Evolutionary conservation across 53 echinoderm and acorn worm genomes (phyloP), one percentile per base, ranked within the genome.

Genomic region (Luidia sarsii): DNA sequence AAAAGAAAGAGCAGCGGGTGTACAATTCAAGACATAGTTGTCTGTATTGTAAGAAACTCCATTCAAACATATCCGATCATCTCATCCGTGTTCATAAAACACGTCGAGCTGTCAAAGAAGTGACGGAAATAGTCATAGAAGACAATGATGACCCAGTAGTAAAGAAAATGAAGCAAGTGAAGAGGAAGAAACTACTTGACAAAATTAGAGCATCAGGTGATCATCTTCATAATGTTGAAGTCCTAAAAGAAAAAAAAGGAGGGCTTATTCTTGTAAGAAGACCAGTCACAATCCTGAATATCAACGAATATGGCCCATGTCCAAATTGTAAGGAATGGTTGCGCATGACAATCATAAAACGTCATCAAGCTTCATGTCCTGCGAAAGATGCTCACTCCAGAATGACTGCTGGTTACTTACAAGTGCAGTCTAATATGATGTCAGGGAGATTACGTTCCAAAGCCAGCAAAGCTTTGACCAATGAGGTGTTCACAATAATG

Each of bases 291-390:
- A 39, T 21, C 43, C 39, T 57, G 39, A 39, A 59, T 60, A 29
- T 75, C 11, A 45, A 64, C 25, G 71, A 80, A 5, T 89, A 89
- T 64, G 80, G 84, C 2, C 83, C 89, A 34, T 89, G 83, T 50
- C 89, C 84, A 23, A 68, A 52, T 21, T 83, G 89, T 32, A 39
- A 68, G 28, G 79, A 89, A 56, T 89, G 89, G 89, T 32, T 83
- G 21, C 71, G 54, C 38, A 33, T 87, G 2, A 43, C 53, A n/a
- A 38, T 71, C 27, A 72, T 81, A 20, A 29, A 71, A 5, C 37
- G 81, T 64, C 87, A 87, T 43, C 81, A 81, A 53, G 43, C 38
- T 35, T 70, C 22, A 45, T 81, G 81, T 35, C 66, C 81, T 37
- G 81, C 57, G 21, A 39, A 50, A 10, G 67, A 75, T 14, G 33